These are phyloP conservation scores for Misgurnus anguillicaudatus DNA, from an alignment of 2,113 vertebrate genomes.

Conservation along the genomic window DNA sequence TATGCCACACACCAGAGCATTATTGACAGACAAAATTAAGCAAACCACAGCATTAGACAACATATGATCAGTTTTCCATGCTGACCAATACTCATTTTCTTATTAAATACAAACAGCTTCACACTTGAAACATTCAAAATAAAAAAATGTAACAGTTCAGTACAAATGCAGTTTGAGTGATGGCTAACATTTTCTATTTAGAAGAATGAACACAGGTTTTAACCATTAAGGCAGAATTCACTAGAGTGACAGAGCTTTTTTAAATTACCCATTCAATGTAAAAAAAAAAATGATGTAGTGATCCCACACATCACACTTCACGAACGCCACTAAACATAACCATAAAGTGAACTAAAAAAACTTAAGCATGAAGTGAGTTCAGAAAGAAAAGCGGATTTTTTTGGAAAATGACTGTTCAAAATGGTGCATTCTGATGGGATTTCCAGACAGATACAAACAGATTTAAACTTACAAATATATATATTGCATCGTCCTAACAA, in stretches of 20 bases:
- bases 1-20: no score
- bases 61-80: no score
- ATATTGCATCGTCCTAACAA: background rate
- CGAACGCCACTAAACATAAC: background rate
- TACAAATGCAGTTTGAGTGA: no score
- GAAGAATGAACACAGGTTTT: constrained; percentile 3
- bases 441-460: constrained; percentile 4
- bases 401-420: constrained; percentile 1
- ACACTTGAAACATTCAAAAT: no score
- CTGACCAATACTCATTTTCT: no score
- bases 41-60: no score
- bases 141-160: no score
- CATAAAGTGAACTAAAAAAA: constrained; percentile 9
- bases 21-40: no score
- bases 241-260: constrained; percentile 15
- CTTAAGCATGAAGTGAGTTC: constrained; percentile 12
- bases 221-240: background rate
- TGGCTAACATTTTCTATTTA: no score
- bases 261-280: constrained; percentile 18
- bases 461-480: constrained; percentile 5
- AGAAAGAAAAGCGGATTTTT: background rate
- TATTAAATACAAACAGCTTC: no score
- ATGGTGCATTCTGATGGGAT: constrained; percentile 5
- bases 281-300: constrained; percentile 6
- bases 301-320: constrained; percentile 1